phyloP scores from a whole-genome alignment of 2,113 vertebrate genomes.

The Coregonus clupeaformis region DNA sequence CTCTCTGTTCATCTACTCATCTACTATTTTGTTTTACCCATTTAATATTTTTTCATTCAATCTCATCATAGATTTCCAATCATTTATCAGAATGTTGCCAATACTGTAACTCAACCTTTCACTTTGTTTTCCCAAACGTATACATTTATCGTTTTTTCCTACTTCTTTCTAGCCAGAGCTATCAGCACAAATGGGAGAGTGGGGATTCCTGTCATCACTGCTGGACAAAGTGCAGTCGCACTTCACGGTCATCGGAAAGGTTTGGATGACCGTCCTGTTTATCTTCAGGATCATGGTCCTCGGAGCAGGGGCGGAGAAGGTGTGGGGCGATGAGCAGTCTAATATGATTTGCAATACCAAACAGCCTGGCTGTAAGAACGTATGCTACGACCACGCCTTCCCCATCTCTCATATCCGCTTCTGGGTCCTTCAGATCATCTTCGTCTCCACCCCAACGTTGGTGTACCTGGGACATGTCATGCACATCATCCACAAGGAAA shows the following conservation, averaged over 20 bases:
- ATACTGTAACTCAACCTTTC: neutral
- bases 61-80: no score
- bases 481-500: conserved; percentile 80
- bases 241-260: conserved; percentile 85
- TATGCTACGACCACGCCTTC: conserved; percentile 84
- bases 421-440: conserved; percentile 87
- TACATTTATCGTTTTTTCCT: conserved; percentile 62
- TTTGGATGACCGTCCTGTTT: conserved; percentile 92
- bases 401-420: conserved; percentile 86
- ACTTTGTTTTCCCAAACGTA: neutral
- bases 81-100: no score
- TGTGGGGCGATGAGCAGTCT: conserved; percentile 79
- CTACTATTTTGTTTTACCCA: no score
- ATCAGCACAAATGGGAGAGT: conserved; percentile 84
- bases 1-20: no score
- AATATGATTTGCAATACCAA: conserved; percentile 84
- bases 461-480: conserved; percentile 83
- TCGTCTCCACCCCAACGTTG: conserved; percentile 82
- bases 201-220: conserved; percentile 83
- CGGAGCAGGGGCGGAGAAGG: conserved; percentile 79
- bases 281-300: conserved; percentile 85
- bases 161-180: conserved; percentile 76
- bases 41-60: no score
- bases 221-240: conserved; percentile 93
- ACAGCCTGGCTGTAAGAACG: conserved; percentile 83